Evolutionary conservation across 1,140 invertebrate species (phyloP), one percentile per base, ranked within the genome.

Genomic region (Drosophila albomicans): DNA sequence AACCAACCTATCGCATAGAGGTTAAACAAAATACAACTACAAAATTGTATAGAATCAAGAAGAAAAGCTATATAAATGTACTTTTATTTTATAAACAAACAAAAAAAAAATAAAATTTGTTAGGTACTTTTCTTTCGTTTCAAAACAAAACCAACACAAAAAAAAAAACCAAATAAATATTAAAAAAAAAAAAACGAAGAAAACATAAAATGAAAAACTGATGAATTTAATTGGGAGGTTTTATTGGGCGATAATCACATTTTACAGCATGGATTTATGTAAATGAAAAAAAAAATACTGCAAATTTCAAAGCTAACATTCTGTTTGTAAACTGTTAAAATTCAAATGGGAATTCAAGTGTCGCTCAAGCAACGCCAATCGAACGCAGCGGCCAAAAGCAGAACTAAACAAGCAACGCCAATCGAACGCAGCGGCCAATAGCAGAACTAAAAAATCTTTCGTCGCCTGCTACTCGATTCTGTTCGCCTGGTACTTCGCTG

Each of bases 71-170:
- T 76, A 71, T 71, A 74, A 87, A 79, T 87, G 73, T 82, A 87
- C 57, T 68, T 77, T 82, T 87, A 87, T 79, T 86, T 87, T 82
- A 82, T 66, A 77, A 88, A 88, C 54, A 80, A 70, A 64, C 63
- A 35, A 58, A 15, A 79, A 46, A 64, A 67, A 35, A 58, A 15
- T 76, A 46, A 82, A 75, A 70, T 65, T 79, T 87, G 66, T 87
- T 87, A 72, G 76, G 79, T 86, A 79, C 65, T 72, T 87, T 87
- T 85, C 64, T 69, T 87, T 81, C 49, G 68, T 82, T 79, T 69
- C 62, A 73, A 77, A 77, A 77, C 79, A 69, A 79, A 63, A 54
- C 41, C 54, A 80, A 77, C 32, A 63, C 51, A 59, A 75, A 70
- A 71, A 69, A n/a, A 82, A 82, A 73, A 68, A 78, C 28, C 56